Evolutionary conservation across 2,888 invertebrate species (phyloP).

Genomic region (Hypolimnas misippus): DNA sequence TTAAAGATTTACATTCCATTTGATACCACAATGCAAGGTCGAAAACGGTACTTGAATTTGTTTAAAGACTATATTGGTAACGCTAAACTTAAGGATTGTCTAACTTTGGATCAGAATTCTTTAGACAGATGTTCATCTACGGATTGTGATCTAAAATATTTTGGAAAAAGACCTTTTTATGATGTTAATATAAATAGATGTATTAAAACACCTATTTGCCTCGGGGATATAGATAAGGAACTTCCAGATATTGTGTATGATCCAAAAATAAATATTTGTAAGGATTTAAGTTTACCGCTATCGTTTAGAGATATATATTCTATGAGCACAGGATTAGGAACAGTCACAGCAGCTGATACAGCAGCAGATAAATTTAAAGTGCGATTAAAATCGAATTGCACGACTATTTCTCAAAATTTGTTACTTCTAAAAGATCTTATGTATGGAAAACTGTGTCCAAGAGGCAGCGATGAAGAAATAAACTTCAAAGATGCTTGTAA

Average conservation of each 20-base stretch:
- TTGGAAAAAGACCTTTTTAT: conserved; percentile 57
- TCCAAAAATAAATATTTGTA: conserved; percentile 60
- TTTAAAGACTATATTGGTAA: conserved; percentile 47
- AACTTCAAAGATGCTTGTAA: conserved; percentile 53
- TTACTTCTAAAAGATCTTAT: conserved; percentile 60
- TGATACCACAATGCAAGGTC: conserved; percentile 54
- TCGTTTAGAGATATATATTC: conserved; percentile 61
- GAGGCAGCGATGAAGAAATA: conserved; percentile 43
- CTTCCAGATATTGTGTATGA: conserved; percentile 62
- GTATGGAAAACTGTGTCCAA: conserved; percentile 57
- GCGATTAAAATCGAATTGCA: conserved; percentile 59
- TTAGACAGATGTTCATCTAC: conserved; percentile 60
- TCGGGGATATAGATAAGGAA: conserved; percentile 48
- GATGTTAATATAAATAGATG: conserved; percentile 53
- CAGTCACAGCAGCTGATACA: conserved; percentile 46
- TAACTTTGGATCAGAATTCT: conserved; percentile 59
- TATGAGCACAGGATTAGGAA: conserved; percentile 60
- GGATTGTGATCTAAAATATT: conserved; percentile 66
- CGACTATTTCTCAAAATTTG: conserved; percentile 69
- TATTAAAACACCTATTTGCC: conserved; percentile 53
- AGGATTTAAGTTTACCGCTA: conserved; percentile 59
- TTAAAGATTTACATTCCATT: conserved; percentile 55
- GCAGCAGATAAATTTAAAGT: conserved; percentile 42
- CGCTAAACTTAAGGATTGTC: conserved; percentile 50
- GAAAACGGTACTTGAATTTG: conserved; percentile 39